Evolutionary conservation across 2,113 vertebrate species (phyloP), one percentile per base, ranked within the genome.

Genomic region (Paratilapia polleni): DNA sequence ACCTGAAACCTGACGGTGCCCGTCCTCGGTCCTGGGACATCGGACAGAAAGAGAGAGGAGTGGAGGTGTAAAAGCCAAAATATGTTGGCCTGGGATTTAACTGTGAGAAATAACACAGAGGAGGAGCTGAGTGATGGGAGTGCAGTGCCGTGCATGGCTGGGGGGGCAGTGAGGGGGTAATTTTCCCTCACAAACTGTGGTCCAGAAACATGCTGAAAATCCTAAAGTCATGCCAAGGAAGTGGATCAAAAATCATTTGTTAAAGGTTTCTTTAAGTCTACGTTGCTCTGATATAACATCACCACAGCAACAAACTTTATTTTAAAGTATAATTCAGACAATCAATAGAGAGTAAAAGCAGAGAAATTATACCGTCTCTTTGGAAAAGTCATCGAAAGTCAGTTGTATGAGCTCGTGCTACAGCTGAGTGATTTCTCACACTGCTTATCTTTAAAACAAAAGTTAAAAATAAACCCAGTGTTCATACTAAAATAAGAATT

Each of bases 41-140:
- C 15, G 2, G 22, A 63, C 26, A 58, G 34, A 78, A 57, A 79
- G 28, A 79, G 59, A 47, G 47, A 47, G 41, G 58, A 88, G 63
- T 2, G 6, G 26, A 82, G 66, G 80, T 73, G 41, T 80, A 82
- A 85, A 61, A 88, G 68, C 10, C 15, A 68, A 77, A 92, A 70
- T 88, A 49, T 9, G 82, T 77, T 12, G 22, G 82, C 81, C 82
- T 68, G 62, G 81, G 75, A 84, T 86, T 86, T 88, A 90, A 88
- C 80, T 85, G 90, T 92, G 89, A 82, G 88, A 93, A 90, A 90
- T 73, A 81, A 70, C 74, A 85, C 31, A 89, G 87, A 74, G 78
- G 74, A 81, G 78, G 81, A 78, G 88, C 88, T 85, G 85, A 59
- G 24, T 54, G 87, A 75, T 70, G 87, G 59, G 82, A 83, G 47